Evolutionary conservation across 2,888 invertebrate species (phyloP).

Genomic region (Dusona sp.): DNA sequence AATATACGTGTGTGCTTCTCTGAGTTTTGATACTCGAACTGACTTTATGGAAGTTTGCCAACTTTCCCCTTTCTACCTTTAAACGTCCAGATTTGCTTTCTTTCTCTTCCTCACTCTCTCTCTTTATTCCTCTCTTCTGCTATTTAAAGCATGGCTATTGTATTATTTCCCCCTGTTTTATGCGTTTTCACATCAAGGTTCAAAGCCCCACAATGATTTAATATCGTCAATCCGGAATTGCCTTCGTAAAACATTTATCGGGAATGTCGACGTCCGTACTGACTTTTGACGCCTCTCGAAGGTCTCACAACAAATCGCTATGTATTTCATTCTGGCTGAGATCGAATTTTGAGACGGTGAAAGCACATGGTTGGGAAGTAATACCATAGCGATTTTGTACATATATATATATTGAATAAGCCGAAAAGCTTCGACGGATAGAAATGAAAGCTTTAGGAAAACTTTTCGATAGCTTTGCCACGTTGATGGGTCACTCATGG

Average conservation of each 20-base stretch:
- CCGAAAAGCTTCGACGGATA: slow-evolving; percentile 6
- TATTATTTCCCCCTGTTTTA: neutral
- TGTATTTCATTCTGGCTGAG: slow-evolving; percentile 14
- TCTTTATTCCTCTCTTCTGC: neutral
- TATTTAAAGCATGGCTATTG: neutral
- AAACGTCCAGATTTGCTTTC: slow-evolving; percentile 14
- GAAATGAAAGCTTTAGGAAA: slow-evolving; percentile 17
- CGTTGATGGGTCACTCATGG: slow-evolving; percentile 5
- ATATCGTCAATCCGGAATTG: slow-evolving; percentile 39
- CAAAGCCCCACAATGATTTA: slow-evolving; percentile 29
- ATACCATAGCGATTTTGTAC: slow-evolving; percentile 9
- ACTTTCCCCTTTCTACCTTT: neutral
- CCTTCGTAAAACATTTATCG: slow-evolving; percentile 57
- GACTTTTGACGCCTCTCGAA: slow-evolving; percentile 20
- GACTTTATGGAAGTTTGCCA: slow-evolving; percentile 64
- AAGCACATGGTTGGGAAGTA: slow-evolving; percentile 1
- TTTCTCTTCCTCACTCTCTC: neutral
- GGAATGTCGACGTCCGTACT: slow-evolving; percentile 21
- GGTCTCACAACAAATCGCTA: slow-evolving; percentile 1
- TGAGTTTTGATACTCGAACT: slow-evolving; percentile 59
- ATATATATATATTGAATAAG: neutral
- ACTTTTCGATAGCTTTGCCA: slow-evolving; percentile 18
- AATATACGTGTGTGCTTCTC: slow-evolving; percentile 23
- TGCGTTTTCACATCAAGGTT: slow-evolving; percentile 29
- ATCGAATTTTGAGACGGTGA: slow-evolving; percentile 17